Percentiles rank a stretch among this genome's conserved stretches.
phyloP scores from a whole-genome alignment of 2,113 vertebrate species.

The Archilochus colubris region DNA sequence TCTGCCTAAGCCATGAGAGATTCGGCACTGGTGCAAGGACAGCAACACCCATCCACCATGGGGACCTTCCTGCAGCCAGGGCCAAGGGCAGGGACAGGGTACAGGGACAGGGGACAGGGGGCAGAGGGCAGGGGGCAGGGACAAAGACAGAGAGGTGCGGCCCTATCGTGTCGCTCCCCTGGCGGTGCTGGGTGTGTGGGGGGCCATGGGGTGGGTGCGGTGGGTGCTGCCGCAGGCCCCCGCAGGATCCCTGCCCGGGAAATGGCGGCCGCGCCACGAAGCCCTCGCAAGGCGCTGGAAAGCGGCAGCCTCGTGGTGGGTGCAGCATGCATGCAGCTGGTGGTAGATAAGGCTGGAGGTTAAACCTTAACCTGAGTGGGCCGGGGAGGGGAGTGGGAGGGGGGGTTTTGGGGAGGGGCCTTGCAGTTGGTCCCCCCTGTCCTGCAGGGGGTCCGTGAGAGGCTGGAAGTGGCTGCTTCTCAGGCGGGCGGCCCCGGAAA shows the following conservation, averaged over 20 bases:
- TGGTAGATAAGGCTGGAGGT: not conserved
- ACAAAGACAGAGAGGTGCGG: too few relatives aligned
- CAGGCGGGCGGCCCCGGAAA: not conserved
- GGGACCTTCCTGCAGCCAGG: too few relatives aligned
- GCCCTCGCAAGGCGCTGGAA: not conserved
- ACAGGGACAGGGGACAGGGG: too few relatives aligned
- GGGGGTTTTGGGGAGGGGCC: not conserved
- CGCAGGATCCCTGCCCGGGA: not conserved
- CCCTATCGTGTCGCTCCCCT: too few relatives aligned
- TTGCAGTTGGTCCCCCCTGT: accelerated
- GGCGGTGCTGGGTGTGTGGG: too few relatives aligned
- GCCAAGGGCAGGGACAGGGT: too few relatives aligned
- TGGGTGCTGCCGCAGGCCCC: not conserved
- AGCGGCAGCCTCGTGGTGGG: accelerated
- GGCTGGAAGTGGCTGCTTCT: not conserved
- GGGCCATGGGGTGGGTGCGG: too few relatives aligned
- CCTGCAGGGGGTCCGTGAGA: accelerated
- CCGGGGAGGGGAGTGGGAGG: not conserved
- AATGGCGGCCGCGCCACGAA: accelerated
- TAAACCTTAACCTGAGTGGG: not conserved
- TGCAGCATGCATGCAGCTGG: accelerated
- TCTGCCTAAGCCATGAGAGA: not conserved
- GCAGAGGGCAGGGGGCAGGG: too few relatives aligned
- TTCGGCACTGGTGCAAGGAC: accelerated
- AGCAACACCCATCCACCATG: too few relatives aligned